Evolutionary conservation across 1,140 invertebrate genomes (phyloP).

Genomic region (Chrysomallon squamiferum): DNA sequence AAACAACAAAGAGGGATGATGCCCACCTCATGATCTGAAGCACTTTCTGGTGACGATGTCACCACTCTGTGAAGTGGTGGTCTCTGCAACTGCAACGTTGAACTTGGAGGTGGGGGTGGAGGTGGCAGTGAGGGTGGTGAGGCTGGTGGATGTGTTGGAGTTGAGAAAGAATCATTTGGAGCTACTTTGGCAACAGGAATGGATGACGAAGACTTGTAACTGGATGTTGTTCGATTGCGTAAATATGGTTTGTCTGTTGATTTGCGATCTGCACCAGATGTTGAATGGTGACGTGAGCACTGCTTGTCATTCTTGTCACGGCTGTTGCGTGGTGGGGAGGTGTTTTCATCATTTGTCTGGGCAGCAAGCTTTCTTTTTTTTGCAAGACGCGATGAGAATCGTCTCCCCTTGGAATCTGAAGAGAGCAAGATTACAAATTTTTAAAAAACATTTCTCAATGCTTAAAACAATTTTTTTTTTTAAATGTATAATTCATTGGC

Average conservation of each 20-base stretch:
- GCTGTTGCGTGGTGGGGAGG: neutral
- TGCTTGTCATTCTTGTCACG: neutral
- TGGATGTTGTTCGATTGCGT: too few relatives aligned
- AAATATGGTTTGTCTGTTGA: neutral
- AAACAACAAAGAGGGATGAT: too few relatives aligned
- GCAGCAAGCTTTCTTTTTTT: slow-evolving; percentile 7
- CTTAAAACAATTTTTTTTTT: too few relatives aligned
- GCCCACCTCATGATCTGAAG: slow-evolving; percentile 17
- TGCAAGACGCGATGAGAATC: slow-evolving; percentile 25
- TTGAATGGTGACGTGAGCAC: too few relatives aligned
- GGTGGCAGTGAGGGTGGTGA: slow-evolving; percentile 12
- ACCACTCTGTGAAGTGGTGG: neutral
- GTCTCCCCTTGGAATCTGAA: slow-evolving; percentile 28
- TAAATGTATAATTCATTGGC: too few relatives aligned
- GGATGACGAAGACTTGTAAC: too few relatives aligned
- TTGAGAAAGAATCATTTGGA: slow-evolving; percentile 2
- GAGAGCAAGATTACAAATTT: neutral
- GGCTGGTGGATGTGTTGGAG: slow-evolving; percentile 1
- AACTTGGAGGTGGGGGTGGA: slow-evolving; percentile 1
- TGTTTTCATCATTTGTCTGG: slow-evolving; percentile 10
- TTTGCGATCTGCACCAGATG: too few relatives aligned
- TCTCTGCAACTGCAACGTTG: neutral
- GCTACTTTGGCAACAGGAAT: slow-evolving; percentile 5
- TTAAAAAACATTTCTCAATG: too few relatives aligned
- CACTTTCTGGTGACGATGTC: neutral